Conservation (phyloP, 2,888 invertebrate species). For the Podotricha telesiphe region DNA sequence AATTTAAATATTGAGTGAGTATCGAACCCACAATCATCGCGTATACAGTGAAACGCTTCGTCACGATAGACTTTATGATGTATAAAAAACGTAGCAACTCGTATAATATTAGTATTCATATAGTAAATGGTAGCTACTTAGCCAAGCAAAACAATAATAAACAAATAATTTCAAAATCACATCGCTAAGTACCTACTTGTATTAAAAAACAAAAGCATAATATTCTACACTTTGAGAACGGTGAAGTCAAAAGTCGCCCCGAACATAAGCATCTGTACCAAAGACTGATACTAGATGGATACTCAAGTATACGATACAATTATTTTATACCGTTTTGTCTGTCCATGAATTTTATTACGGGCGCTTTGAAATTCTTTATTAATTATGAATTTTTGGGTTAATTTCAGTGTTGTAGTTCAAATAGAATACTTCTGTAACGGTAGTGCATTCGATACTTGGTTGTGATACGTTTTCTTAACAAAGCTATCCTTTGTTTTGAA, state of each 20-base stretch:
- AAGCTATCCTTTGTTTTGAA: too few species aligned
- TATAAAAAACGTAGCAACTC: too few species aligned
- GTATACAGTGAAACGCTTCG: too few species aligned
- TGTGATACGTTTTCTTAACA: background rate
- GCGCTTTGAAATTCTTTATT: constrained; percentile 8
- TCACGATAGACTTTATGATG: too few species aligned
- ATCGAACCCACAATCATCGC: too few species aligned
- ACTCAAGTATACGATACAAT: constrained; percentile 45
- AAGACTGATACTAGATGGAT: constrained; percentile 44
- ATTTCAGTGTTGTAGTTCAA: background rate
- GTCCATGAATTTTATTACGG: background rate
- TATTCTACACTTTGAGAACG: background rate
- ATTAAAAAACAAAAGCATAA: background rate
- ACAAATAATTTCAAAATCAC: too few species aligned
- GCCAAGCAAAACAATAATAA: too few species aligned
- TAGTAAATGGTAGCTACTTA: too few species aligned
- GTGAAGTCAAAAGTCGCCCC: constrained; percentile 9
- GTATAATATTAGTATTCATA: too few species aligned
- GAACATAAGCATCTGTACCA: background rate
- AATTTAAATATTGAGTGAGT: too few species aligned
- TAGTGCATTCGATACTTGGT: constrained; percentile 1
- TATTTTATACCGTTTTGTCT: constrained; percentile 52
- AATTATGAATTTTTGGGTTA: constrained; percentile 4
- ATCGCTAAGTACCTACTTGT: too few species aligned
- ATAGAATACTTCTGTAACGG: background rate